Percentiles rank a stretch among this genome's conserved stretches.
phyloP scores from a whole-genome alignment of 37 sponge, comb jelly and placozoan genomes.

The Corticium candelabrum region DNA sequence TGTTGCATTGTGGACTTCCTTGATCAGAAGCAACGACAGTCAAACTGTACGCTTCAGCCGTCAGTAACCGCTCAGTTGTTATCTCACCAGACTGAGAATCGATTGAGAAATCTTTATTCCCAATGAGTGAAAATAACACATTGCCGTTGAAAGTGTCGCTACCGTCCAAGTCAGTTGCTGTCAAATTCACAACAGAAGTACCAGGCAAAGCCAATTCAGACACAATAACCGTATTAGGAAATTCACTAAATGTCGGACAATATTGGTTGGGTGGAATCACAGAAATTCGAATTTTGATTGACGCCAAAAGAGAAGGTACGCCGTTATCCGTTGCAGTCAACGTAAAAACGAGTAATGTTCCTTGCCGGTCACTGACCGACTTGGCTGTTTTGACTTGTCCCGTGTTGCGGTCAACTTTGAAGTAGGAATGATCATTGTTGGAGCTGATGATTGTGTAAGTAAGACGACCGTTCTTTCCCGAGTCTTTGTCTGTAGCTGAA shows the following conservation, averaged over 20 bases:
- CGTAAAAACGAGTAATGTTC: neutral
- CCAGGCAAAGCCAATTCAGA: too few relatives aligned
- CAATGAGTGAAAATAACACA: neutral
- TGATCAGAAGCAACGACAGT: neutral
- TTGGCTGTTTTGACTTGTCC: neutral
- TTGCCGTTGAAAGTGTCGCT: neutral
- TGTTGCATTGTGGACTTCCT: neutral
- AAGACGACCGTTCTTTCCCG: slow-evolving; percentile 2
- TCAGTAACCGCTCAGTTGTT: neutral
- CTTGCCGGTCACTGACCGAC: neutral
- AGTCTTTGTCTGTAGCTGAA: neutral
- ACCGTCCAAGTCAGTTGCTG: neutral
- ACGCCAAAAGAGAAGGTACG: too few relatives aligned
- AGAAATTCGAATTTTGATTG: too few relatives aligned
- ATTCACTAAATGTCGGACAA: too few relatives aligned
- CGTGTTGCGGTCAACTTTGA: neutral
- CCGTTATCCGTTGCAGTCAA: too few relatives aligned
- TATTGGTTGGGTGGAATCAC: too few relatives aligned
- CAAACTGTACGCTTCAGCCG: neutral
- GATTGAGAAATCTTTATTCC: neutral
- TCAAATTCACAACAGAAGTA: too few relatives aligned
- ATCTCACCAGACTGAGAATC: neutral
- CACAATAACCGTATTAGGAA: too few relatives aligned
- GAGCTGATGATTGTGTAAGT: neutral
- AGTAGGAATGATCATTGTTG: neutral